Conservation (phyloP, 2,888 invertebrate species). For the Margaritifera margaritifera region DNA sequence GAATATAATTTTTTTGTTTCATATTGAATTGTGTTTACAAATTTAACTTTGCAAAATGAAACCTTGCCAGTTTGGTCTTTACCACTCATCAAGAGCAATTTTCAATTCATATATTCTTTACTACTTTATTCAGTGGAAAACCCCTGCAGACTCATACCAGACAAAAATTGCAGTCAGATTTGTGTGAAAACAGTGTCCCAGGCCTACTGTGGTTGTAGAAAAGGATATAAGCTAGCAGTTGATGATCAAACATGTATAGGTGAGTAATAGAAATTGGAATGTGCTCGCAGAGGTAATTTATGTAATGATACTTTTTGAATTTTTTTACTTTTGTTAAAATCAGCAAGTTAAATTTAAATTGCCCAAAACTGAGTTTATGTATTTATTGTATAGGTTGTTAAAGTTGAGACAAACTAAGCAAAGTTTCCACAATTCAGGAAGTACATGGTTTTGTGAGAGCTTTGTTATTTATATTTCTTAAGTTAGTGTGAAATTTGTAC, state of each 20-base stretch:
- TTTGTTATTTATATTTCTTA: background rate
- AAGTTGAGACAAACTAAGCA: too few species aligned
- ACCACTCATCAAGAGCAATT: too few species aligned
- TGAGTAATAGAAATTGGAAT: slow-evolving; percentile 11
- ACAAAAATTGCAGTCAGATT: slow-evolving; percentile 26
- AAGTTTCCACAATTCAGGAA: background rate
- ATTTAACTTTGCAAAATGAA: too few species aligned
- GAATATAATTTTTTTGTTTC: too few species aligned
- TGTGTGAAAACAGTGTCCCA: slow-evolving; percentile 18
- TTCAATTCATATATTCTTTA: background rate
- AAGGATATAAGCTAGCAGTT: slow-evolving; percentile 44
- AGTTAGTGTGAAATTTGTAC: background rate
- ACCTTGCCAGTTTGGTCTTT: too few species aligned
- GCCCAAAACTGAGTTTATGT: too few species aligned
- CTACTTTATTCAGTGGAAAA: slow-evolving; percentile 18
- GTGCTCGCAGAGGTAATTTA: too few species aligned
- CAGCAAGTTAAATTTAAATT: too few species aligned
- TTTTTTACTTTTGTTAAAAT: too few species aligned
- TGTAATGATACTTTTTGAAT: too few species aligned
- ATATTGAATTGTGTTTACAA: too few species aligned
- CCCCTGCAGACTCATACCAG: slow-evolving; percentile 25
- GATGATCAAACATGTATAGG: slow-evolving; percentile 45
- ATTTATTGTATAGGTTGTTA: too few species aligned
- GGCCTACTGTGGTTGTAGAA: slow-evolving; percentile 80
- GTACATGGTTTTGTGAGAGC: background rate